Percentiles rank a stretch among this genome's conserved stretches.
Conservation (phyloP, 2,888 invertebrate genomes). For the Anaspis maculata region DNA sequence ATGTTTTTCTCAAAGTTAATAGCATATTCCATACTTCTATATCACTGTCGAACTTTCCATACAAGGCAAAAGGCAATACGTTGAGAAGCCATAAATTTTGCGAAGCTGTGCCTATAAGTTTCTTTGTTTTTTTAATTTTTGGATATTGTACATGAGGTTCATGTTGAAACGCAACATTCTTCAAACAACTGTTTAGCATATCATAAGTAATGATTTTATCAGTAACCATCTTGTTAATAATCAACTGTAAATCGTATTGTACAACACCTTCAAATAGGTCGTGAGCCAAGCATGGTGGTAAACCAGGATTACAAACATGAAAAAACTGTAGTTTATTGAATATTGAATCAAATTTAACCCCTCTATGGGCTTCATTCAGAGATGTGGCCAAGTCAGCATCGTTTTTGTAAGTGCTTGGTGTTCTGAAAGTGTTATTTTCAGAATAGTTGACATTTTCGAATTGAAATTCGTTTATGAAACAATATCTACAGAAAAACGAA, state of each 20-base stretch:
- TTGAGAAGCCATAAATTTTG: not conserved
- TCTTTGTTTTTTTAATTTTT: not conserved
- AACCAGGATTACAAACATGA: constrained; percentile 17
- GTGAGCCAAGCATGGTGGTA: constrained; percentile 17
- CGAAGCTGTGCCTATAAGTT: not conserved
- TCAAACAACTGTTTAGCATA: constrained; percentile 9
- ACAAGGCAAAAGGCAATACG: not conserved
- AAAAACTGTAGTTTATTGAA: constrained; percentile 17
- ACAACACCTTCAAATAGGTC: constrained; percentile 19
- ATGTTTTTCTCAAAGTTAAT: not conserved
- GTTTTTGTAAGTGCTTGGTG: not conserved
- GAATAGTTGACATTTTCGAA: too few species aligned
- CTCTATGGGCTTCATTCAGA: constrained; percentile 4
- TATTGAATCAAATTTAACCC: constrained; percentile 12
- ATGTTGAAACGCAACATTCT: not conserved
- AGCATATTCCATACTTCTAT: not conserved
- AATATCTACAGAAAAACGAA: too few species aligned
- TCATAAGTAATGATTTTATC: constrained; percentile 7
- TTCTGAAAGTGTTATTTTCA: too few species aligned
- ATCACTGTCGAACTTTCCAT: not conserved
- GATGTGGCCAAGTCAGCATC: not conserved
- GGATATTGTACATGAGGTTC: too few species aligned
- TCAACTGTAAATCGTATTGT: constrained; percentile 16
- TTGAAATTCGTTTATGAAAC: too few species aligned
- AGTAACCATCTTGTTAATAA: constrained; percentile 13